Evolutionary conservation across 2,113 vertebrate genomes (phyloP).

Genomic region (Pterophyllum scalare): DNA sequence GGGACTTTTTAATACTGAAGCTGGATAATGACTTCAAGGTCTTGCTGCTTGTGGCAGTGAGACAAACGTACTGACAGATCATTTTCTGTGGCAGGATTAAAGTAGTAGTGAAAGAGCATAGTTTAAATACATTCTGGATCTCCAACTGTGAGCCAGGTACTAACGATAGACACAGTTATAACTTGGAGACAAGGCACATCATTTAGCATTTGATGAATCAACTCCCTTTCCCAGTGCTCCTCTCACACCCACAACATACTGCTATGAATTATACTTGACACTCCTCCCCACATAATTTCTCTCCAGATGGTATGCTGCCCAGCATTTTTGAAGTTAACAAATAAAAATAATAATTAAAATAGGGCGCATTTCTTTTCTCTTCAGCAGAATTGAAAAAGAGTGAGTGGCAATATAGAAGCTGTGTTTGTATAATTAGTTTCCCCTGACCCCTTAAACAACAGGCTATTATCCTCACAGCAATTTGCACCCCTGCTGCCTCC

Average conservation of each 20-base stretch:
- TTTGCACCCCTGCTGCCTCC: constrained; percentile 37
- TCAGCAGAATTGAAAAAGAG: constrained; percentile 40
- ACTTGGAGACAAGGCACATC: constrained; percentile 23
- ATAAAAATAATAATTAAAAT: constrained; percentile 8
- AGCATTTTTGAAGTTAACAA: constrained; percentile 45
- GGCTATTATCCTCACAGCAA: constrained; percentile 50
- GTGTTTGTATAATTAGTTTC: constrained; percentile 55
- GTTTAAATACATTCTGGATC: constrained; percentile 10
- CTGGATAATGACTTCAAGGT: constrained; percentile 51
- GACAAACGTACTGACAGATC: neutral
- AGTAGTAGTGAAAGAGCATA: neutral
- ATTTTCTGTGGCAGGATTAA: constrained; percentile 3
- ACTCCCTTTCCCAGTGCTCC: constrained; percentile 24
- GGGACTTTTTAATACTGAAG: constrained; percentile 37
- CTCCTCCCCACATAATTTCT: constrained; percentile 37
- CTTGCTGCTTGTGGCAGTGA: neutral
- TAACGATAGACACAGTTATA: constrained; percentile 21
- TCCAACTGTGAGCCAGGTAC: constrained; percentile 2
- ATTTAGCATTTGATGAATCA: constrained; percentile 59
- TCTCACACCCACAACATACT: constrained; percentile 54
- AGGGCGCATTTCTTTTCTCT: neutral
- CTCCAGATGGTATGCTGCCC: constrained; percentile 55
- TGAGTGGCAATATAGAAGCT: constrained; percentile 28
- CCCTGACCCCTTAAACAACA: constrained; percentile 55
- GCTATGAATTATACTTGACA: constrained; percentile 62